Evolutionary conservation across 2,113 vertebrate species (phyloP).

Genomic region (Mandrillus leucophaeus): DNA sequence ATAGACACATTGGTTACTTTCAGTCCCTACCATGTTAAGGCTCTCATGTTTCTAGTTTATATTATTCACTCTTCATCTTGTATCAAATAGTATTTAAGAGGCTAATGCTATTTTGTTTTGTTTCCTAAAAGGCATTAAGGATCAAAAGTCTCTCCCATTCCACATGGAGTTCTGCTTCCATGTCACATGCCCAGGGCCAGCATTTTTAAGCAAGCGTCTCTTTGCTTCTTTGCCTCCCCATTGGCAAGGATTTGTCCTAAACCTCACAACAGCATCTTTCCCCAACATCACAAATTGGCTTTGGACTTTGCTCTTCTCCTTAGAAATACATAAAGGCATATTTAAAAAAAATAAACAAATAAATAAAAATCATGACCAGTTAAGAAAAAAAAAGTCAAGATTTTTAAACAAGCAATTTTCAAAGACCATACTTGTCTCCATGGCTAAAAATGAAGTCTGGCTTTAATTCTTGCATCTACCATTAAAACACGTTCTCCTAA

Average conservation of each 20-base stretch:
- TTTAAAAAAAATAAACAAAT: not conserved
- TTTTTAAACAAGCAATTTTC: slow-evolving; percentile 37
- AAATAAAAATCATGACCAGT: not conserved
- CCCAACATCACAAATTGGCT: not conserved
- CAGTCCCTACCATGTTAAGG: not conserved
- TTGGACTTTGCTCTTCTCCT: not conserved
- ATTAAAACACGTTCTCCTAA: slow-evolving; percentile 20
- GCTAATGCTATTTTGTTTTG: slow-evolving; percentile 14
- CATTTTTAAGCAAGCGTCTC: not conserved
- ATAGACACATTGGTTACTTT: not conserved
- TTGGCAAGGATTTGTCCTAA: not conserved
- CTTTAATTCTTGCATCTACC: not conserved
- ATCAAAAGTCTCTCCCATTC: not conserved
- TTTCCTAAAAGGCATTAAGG: slow-evolving; percentile 7
- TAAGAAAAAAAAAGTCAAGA: not conserved
- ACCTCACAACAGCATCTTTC: not conserved
- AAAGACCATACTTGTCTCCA: not conserved
- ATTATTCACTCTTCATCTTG: slow-evolving; percentile 8
- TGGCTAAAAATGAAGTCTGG: not conserved
- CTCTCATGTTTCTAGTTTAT: not conserved
- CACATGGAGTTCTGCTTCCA: not conserved
- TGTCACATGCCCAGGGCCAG: not conserved
- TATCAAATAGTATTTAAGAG: slow-evolving; percentile 10
- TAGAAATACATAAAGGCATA: not conserved
- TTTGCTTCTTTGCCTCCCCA: not conserved